Conservation (phyloP, 2,888 invertebrate species). For the Griposia aprilina region DNA sequence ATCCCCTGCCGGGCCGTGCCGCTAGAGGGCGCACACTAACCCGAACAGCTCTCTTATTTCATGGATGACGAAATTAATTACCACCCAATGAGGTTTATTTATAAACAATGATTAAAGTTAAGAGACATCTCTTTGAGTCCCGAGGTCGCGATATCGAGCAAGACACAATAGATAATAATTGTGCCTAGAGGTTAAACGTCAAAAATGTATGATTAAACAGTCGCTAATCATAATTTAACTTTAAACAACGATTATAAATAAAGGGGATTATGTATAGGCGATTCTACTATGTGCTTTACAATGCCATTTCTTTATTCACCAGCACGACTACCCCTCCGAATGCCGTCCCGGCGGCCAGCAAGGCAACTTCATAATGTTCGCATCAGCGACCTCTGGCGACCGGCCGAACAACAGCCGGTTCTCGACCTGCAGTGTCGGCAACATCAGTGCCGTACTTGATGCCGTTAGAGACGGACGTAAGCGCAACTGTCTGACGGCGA, state of each 20-base stretch:
- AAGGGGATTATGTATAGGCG: too few species aligned
- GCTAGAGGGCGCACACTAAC: too few species aligned
- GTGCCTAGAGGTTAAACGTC: too few species aligned
- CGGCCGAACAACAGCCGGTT: slow-evolving; percentile 99
- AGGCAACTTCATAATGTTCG: slow-evolving; percentile 99
- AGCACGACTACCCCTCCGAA: slow-evolving; percentile 98
- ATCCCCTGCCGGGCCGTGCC: too few species aligned
- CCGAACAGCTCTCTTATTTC: neutral
- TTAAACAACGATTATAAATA: too few species aligned
- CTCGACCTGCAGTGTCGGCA: slow-evolving; percentile 97
- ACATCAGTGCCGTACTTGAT: slow-evolving; percentile 98
- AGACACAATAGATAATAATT: too few species aligned
- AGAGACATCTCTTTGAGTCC: too few species aligned
- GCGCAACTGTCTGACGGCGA: slow-evolving; percentile 97
- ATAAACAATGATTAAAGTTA: too few species aligned
- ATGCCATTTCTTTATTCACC: neutral
- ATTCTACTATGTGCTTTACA: neutral
- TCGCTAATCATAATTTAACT: too few species aligned
- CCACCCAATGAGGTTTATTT: neutral
- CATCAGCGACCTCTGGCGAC: slow-evolving; percentile 99
- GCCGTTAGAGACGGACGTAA: slow-evolving; percentile 97
- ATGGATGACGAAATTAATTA: neutral
- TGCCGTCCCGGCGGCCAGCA: slow-evolving; percentile 97
- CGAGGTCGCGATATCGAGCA: too few species aligned
- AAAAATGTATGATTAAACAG: too few species aligned